phyloP scores from a whole-genome alignment of 2,888 invertebrate species.

The Hirtodrosophila confusa region DNA sequence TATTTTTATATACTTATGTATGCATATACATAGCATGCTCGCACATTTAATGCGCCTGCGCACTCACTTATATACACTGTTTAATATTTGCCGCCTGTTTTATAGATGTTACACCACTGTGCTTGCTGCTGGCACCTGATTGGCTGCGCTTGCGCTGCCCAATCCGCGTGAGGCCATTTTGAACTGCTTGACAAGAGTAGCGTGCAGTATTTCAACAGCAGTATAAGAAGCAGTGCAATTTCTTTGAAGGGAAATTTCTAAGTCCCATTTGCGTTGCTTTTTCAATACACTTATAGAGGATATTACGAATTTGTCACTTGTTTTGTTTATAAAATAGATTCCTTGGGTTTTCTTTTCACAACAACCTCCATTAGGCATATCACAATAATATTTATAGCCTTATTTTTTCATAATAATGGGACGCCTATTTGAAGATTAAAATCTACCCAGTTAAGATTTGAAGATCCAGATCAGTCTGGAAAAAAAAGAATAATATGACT shows the following conservation, averaged over 20 bases:
- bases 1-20: background rate
- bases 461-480: too few species aligned
- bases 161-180: slow-evolving; percentile 19
- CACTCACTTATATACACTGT: slow-evolving; percentile 7
- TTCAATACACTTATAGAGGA: too few species aligned
- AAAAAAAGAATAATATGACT: too few species aligned
- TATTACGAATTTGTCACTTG: too few species aligned
- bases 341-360: too few species aligned
- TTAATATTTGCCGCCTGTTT: slow-evolving; percentile 3
- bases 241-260: background rate
- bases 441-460: too few species aligned
- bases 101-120: slow-evolving; percentile 30
- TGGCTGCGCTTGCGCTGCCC: slow-evolving; percentile 24
- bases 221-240: slow-evolving; percentile 21
- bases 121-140: slow-evolving; percentile 6
- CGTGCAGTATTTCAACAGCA: background rate
- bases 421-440: too few species aligned
- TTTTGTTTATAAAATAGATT: too few species aligned
- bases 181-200: slow-evolving; percentile 45
- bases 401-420: too few species aligned
- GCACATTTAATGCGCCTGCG: slow-evolving; percentile 34
- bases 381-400: too few species aligned
- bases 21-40: background rate
- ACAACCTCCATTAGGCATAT: too few species aligned
- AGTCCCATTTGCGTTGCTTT: background rate